Evolutionary conservation across 2,888 invertebrate genomes (phyloP).

Genomic region (Acrobasis suavella): DNA sequence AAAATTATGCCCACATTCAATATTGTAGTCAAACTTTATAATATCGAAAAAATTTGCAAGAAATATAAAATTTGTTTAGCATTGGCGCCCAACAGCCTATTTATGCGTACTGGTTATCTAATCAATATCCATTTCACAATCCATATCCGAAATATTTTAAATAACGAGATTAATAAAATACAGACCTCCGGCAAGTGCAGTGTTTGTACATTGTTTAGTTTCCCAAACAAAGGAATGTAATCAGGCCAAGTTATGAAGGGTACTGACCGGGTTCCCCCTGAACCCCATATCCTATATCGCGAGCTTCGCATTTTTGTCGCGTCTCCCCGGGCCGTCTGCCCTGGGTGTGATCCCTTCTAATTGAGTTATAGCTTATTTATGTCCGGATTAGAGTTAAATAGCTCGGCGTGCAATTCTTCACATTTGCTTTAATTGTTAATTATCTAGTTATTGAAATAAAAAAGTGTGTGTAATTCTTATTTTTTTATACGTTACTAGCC

Average conservation of each 20-base stretch:
- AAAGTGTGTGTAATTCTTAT: background rate
- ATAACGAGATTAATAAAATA: constrained; percentile 2
- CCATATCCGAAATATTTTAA: background rate
- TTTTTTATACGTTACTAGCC: background rate
- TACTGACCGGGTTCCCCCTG: constrained; percentile 54
- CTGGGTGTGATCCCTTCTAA: constrained; percentile 60
- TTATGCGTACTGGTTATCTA: background rate
- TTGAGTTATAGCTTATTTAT: constrained; percentile 77
- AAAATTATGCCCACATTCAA: too few relatives aligned
- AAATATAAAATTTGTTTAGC: too few relatives aligned
- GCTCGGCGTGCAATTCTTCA: constrained; percentile 24
- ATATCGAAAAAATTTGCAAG: too few relatives aligned
- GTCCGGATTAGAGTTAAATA: constrained; percentile 47
- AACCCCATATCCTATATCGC: constrained; percentile 46
- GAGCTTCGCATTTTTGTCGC: constrained; percentile 39
- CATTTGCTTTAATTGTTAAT: background rate
- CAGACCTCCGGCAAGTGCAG: constrained; percentile 34
- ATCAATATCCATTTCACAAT: background rate
- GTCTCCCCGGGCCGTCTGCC: constrained; percentile 35
- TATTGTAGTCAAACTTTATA: too few relatives aligned
- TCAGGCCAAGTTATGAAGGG: constrained; percentile 67
- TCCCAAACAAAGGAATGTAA: constrained; percentile 71
- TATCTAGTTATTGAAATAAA: background rate
- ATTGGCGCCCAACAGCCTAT: too few relatives aligned
- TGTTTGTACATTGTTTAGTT: constrained; percentile 64